Base-by-base conservation (phyloP, 2,113 vertebrate genomes). In the Oncorhynchus clarkii region DNA sequence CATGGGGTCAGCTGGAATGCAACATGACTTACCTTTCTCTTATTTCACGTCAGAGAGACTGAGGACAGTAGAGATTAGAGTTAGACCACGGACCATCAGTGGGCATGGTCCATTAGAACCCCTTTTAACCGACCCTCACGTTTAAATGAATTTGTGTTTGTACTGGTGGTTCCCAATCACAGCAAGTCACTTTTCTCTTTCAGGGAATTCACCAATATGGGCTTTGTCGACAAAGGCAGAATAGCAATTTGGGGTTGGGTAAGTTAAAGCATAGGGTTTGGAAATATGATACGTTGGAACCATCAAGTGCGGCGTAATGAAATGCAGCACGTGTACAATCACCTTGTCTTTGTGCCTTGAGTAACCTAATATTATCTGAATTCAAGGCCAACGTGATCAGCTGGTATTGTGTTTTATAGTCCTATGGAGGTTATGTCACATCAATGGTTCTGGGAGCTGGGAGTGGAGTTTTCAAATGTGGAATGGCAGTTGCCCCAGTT, bases 231-330 rank as follows among this genome's bases (percentile, higher is more conserved):
- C 82, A 88, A 94, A 80, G 18, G 91, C 11, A 93, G 92, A 85
- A 88, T 99, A 74, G 97, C 97, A 76, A 97, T 99, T 80, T 99
- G 98, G 98, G 98, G 97, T 76, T 99, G 97, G 98, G 98, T 99
- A 88, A 96, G 98, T 45, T 45, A 9, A 11, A 45, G 27, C 18
- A 39, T 27, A 16, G 16, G 1, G 3, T 13, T 54, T 54, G 51
- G 4, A 18, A 54, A 13, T 13, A 31, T 31, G 29, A 34, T 39
- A 8, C 6, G 18, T 39, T 22, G 5, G 59, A 24, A 62, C 59
- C 18, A 62, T 31, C 49, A 34, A 26, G 57, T n/a, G 20, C 12
- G 26, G 2, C 45, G 31, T 13, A 59, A 45, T 64, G 59, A 13
- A 54, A 54, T 18, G 39, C 39, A 39, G 39, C 39, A 39, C 2